Conservation (phyloP, 2,888 invertebrate genomes). For the Elysia crispata region DNA sequence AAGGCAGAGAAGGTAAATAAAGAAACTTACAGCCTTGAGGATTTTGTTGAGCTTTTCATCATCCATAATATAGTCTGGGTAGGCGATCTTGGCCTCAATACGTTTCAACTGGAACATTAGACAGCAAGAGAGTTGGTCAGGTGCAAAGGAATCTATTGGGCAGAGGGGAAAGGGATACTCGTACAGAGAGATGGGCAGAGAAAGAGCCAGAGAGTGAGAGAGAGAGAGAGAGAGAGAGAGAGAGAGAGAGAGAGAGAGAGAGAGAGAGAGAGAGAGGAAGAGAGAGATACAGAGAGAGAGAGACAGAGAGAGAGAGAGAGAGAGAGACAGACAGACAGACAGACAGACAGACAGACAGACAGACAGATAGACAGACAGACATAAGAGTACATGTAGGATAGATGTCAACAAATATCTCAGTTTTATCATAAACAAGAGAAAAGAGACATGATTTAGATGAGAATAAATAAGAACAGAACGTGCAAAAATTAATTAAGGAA, state of each 20-base stretch:
- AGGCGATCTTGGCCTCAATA: conserved; percentile 83
- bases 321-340: not conserved
- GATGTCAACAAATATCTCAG: too few species aligned
- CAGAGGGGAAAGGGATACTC: not conserved
- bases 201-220: too few species aligned
- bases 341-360: not conserved
- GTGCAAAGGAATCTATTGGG: not conserved
- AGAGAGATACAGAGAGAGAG: too few species aligned
- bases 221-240: conserved; percentile 15
- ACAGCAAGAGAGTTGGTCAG: not conserved
- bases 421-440: too few species aligned
- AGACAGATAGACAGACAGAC: too few species aligned
- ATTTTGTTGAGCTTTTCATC: conserved; percentile 85
- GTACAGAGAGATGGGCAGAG: not conserved
- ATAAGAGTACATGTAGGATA: too few species aligned
- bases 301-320: conserved; percentile 12
- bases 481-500: too few species aligned
- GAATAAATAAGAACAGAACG: too few species aligned
- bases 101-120: conserved; percentile 10
- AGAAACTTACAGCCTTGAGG: conserved; percentile 89
- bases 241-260: conserved; percentile 23
- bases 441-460: too few species aligned
- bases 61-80: conserved; percentile 91
- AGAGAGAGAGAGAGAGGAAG: conserved; percentile 18
- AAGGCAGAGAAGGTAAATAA: too few species aligned